phyloP scores from a whole-genome alignment of 1,140 invertebrate species.

The Capitella teleta region DNA sequence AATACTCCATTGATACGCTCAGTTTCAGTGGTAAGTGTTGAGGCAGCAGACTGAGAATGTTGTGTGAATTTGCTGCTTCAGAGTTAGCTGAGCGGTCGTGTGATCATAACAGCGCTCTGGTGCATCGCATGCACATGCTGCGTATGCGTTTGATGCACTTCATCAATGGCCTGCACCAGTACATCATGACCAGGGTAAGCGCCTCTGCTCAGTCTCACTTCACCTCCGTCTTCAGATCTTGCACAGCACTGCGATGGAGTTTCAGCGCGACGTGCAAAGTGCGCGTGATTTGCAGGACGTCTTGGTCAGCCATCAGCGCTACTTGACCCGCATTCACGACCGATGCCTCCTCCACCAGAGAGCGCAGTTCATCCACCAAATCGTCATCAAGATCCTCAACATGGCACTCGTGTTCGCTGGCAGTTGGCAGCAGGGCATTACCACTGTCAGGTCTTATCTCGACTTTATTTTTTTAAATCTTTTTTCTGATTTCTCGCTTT shows the following conservation, averaged over 20 bases:
- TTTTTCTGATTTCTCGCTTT: conserved; percentile 2
- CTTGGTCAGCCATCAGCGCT: conserved; percentile 24
- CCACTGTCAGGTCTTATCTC: conserved; percentile 21
- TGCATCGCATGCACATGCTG: conserved; percentile 49
- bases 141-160: conserved; percentile 52
- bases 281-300: conserved; percentile 45
- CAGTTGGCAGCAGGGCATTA: conserved; percentile 26
- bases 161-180: conserved; percentile 52
- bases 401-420: conserved; percentile 22
- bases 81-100: background rate
- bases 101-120: background rate
- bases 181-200: conserved; percentile 50
- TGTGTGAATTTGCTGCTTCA: background rate
- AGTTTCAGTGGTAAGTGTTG: conserved; percentile 39
- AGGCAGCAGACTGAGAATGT: no score
- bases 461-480: background rate
- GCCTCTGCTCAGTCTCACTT: background rate
- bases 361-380: conserved; percentile 25
- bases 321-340: conserved; percentile 27
- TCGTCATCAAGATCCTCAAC: conserved; percentile 27
- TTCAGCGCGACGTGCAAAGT: conserved; percentile 41
- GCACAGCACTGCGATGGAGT: conserved; percentile 45
- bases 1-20: conserved; percentile 51
- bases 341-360: conserved; percentile 29
- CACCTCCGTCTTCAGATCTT: conserved; percentile 34